Evolutionary conservation across 2,113 vertebrate genomes (phyloP).

Genomic region (Nycticryphes semicollaris): DNA sequence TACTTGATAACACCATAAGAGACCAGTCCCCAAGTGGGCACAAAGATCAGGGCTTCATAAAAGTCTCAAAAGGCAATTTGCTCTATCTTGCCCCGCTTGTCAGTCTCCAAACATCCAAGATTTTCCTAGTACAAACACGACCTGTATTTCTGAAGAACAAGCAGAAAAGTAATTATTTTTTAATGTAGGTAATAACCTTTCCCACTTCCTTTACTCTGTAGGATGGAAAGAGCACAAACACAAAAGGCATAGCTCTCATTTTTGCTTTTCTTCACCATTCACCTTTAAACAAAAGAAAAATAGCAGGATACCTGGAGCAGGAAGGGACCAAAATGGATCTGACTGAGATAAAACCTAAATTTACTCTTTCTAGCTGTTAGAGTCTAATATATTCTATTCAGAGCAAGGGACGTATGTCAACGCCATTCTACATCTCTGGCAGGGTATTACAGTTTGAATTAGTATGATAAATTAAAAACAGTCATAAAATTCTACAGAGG

Average conservation of each 20-base stretch:
- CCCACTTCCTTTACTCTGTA: not conserved
- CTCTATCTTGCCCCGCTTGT: not conserved
- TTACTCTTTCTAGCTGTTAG: slow-evolving; percentile 12
- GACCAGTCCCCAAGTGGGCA: not conserved
- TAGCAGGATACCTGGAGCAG: not conserved
- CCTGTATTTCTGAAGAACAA: not conserved
- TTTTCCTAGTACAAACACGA: not conserved
- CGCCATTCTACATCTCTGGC: slow-evolving; percentile 50
- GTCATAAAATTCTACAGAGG: slow-evolving; percentile 46
- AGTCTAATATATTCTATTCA: slow-evolving; percentile 24
- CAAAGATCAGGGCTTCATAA: not conserved
- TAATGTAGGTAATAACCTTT: not conserved
- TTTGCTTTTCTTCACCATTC: not conserved
- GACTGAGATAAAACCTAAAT: slow-evolving; percentile 35
- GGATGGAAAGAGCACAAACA: not conserved
- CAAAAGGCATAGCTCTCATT: not conserved
- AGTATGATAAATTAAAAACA: slow-evolving; percentile 67
- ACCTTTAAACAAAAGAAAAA: slow-evolving; percentile 54
- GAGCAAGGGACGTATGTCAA: slow-evolving; percentile 52
- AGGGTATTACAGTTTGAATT: slow-evolving; percentile 65
- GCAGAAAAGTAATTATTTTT: not conserved
- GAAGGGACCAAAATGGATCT: not conserved
- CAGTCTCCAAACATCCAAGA: not conserved
- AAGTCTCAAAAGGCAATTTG: not conserved
- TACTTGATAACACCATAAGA: not conserved